Percentiles rank a stretch among this genome's conserved stretches.
These are phyloP conservation scores for Andrena hattorfiana DNA, from an alignment of 2,888 invertebrate genomes.

Conservation along the genomic window DNA sequence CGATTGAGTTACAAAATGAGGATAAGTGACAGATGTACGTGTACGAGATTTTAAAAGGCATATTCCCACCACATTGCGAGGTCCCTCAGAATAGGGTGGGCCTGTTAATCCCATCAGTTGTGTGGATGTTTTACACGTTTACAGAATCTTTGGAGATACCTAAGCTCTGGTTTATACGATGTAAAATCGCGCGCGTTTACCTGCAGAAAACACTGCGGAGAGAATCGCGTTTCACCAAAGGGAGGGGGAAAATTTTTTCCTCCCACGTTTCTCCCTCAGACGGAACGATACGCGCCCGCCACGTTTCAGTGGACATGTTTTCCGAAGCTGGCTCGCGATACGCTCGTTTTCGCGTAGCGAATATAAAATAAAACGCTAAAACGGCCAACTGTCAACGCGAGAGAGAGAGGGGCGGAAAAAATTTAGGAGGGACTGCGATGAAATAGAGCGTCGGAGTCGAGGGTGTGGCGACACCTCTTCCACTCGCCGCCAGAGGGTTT, in stretches of 20 bases:
- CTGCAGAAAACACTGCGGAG: slow-evolving; percentile 16
- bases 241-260: slow-evolving; percentile 21
- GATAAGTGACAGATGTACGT: neutral
- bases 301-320: slow-evolving; percentile 31
- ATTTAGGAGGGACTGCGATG: slow-evolving; percentile 32
- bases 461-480: neutral
- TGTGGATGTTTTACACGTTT: slow-evolving; percentile 16
- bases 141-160: slow-evolving; percentile 17
- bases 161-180: slow-evolving; percentile 1
- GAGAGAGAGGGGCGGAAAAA: slow-evolving; percentile 20
- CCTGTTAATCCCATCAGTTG: slow-evolving; percentile 20
- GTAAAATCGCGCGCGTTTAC: slow-evolving; percentile 25
- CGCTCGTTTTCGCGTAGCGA: slow-evolving; percentile 38
- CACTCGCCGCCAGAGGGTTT: neutral
- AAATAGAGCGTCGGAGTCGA: slow-evolving; percentile 21
- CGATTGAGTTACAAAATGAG: too few relatives aligned
- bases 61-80: neutral
- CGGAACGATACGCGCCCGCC: slow-evolving; percentile 34
- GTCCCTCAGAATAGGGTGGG: neutral
- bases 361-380: slow-evolving; percentile 49
- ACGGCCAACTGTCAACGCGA: neutral
- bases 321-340: slow-evolving; percentile 49
- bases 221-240: slow-evolving; percentile 34
- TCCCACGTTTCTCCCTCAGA: neutral
- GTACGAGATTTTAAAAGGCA: neutral